Percentiles rank a stretch among this genome's conserved stretches.
Conservation (phyloP, 1,140 invertebrate genomes). For the Colletes gigas region DNA sequence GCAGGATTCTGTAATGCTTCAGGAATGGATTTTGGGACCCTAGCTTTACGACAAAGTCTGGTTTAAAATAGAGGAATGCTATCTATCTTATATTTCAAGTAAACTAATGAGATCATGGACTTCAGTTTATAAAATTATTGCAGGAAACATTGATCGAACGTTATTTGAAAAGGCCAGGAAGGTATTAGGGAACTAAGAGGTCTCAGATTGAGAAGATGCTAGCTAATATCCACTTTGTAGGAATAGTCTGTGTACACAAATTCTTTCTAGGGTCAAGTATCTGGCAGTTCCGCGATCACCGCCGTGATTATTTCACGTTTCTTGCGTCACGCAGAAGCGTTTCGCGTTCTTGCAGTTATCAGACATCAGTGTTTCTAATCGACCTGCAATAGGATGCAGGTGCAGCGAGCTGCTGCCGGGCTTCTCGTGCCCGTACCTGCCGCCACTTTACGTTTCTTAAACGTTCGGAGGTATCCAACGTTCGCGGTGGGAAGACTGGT, state of each 20-base stretch:
- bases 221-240: not conserved
- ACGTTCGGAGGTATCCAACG: slow-evolving; percentile 23
- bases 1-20: no score
- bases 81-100: no score
- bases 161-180: not conserved
- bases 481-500: slow-evolving; percentile 12
- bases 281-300: not conserved
- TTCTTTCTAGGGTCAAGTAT: slow-evolving; percentile 2
- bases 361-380: slow-evolving; percentile 48
- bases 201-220: no score
- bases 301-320: slow-evolving; percentile 38
- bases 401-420: slow-evolving; percentile 20
- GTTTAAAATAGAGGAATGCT: no score
- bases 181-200: not conserved
- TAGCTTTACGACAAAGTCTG: no score
- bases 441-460: slow-evolving; percentile 47
- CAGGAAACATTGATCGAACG: no score
- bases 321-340: slow-evolving; percentile 41
- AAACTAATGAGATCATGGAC: no score
- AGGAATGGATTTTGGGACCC: no score
- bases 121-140: no score
- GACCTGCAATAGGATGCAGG: slow-evolving; percentile 50
- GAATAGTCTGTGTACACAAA: not conserved
- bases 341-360: slow-evolving; percentile 29
- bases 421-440: not conserved